Evolutionary conservation across 2,888 invertebrate genomes (phyloP), one percentile per base, ranked within the genome.

Genomic region (Coelopa pilipes): DNA sequence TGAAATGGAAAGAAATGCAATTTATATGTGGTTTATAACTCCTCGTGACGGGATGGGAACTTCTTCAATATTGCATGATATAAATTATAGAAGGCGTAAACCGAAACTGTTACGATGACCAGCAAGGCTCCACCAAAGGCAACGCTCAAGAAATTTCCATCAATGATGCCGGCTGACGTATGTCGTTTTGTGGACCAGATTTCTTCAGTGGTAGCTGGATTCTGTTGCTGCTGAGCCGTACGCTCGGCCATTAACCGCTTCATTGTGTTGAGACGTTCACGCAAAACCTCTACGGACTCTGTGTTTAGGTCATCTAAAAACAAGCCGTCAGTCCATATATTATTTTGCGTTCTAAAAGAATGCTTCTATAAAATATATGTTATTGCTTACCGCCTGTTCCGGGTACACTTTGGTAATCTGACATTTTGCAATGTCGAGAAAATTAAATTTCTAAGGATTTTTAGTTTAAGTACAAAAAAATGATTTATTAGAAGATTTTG

Each of bases 1-100:
- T 34, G 34, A 4, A 7, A 34, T 34, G 34, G 34, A 7, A 34
- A 34, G 7, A 34, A 34, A 34, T 34, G 34, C 2, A 34, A 4
- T 34, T 34, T 34, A 2, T 34, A 7, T 34, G 7, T 34, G 34
- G 10, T 11, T 91, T 92, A 95, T 83, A 95, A 88, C 87, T 95
- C 95, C 49, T 93, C 94, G 82, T 95, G 95, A 66, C 90, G 90
- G 0, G 94, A 92, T 0, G 94, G 93, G 81, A 95, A 95, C 86
- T 94, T 94, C 88, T 94, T 95, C 49, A 94, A 85, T 69, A 96
- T 93, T 17, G 94, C 94, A 81, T 92, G 89, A 83, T 93, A 94
- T 0, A 96, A 89, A 86, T 94, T 95, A 81, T 94, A 94, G 85
- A 96, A 96, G 0, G 96, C 95, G 82, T 95, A 95, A 1, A 93